These are phyloP conservation scores for Balanococcus diminutus DNA, from an alignment of 2,888 invertebrate species.

Conservation along the genomic window DNA sequence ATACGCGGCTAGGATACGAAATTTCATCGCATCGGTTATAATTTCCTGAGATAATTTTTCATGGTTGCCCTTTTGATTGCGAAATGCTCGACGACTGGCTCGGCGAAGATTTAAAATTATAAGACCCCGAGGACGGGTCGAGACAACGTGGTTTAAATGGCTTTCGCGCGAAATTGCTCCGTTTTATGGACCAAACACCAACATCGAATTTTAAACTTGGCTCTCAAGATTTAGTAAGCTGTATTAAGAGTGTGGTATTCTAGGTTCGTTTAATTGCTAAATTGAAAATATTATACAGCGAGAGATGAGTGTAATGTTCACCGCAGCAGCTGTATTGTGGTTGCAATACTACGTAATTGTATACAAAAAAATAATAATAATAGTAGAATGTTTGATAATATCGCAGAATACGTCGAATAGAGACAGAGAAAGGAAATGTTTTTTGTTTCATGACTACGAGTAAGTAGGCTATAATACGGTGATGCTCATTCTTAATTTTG, in stretches of 20 bases:
- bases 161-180: not conserved
- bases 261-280: not conserved
- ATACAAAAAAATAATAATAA: not conserved
- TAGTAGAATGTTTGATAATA: not conserved
- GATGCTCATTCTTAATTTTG: too few species aligned
- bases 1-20: not conserved
- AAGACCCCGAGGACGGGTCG: not conserved
- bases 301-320: not conserved
- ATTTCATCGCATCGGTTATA: not conserved
- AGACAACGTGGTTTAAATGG: not conserved
- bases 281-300: not conserved
- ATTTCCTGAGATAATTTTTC: conserved; percentile 8
- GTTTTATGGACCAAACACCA: not conserved
- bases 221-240: not conserved
- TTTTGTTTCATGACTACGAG: too few species aligned
- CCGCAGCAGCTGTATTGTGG: not conserved
- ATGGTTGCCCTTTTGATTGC: not conserved
- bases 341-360: not conserved
- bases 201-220: not conserved
- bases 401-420: too few species aligned
- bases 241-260: not conserved
- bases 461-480: too few species aligned
- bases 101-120: not conserved
- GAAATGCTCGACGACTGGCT: not conserved
- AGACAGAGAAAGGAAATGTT: too few species aligned